phyloP scores from a whole-genome alignment of 2,797 vertebrate genomes.

The Sorex maritimensis region DNA sequence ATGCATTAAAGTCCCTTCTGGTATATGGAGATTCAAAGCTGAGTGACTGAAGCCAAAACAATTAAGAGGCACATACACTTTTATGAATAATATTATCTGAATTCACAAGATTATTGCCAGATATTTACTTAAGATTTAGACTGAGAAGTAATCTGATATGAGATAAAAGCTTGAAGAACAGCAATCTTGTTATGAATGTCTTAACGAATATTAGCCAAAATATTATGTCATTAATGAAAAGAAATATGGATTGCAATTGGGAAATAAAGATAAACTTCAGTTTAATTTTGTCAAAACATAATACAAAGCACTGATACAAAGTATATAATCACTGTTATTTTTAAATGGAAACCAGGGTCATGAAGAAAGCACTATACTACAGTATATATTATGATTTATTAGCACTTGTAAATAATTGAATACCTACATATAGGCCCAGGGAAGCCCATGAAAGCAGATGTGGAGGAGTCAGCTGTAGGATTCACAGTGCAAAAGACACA shows the following conservation, averaged over 20 bases:
- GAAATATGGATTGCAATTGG: background rate
- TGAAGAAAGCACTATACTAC: background rate
- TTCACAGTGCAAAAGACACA: background rate
- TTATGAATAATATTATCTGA: background rate
- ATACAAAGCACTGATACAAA: background rate
- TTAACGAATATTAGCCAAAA: background rate
- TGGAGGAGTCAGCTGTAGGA: background rate
- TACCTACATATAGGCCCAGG: fast-evolving
- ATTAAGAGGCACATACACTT: background rate
- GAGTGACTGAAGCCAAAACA: background rate
- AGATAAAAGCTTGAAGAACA: background rate
- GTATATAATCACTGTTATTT: fast-evolving
- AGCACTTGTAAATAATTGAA: background rate
- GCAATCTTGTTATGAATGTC: background rate
- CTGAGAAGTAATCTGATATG: background rate
- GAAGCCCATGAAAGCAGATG: background rate
- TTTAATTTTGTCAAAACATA: background rate
- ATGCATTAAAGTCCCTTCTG: background rate
- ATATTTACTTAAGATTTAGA: background rate
- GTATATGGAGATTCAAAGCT: background rate
- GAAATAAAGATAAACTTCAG: background rate
- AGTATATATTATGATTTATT: background rate
- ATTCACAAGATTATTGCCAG: background rate
- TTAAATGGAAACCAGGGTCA: background rate
- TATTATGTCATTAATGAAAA: background rate